phyloP scores from a whole-genome alignment of 1,140 invertebrate genomes.

The Rhopalosiphum maidis region DNA sequence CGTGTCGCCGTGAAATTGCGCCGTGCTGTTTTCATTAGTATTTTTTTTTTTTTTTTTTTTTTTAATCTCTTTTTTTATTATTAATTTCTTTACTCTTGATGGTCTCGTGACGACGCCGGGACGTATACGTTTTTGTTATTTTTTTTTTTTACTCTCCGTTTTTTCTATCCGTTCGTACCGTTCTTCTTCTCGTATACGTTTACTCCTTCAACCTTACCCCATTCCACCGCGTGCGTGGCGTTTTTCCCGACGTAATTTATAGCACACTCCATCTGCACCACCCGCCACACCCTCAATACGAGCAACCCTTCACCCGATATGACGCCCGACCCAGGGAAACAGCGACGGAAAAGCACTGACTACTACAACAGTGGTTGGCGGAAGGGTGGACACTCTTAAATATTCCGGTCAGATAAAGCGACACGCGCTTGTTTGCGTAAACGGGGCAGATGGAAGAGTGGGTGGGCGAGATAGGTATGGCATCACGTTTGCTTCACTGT shows the following conservation, averaged over 20 bases:
- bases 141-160: not conserved
- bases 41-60: not conserved
- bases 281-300: not conserved
- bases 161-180: not conserved
- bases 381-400: not conserved
- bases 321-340: not conserved
- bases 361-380: no score
- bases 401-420: conserved; percentile 56
- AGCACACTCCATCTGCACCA: not conserved
- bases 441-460: not conserved
- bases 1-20: not conserved
- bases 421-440: conserved; percentile 52
- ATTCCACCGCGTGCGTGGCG: not conserved
- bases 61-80: conserved; percentile 22
- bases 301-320: not conserved
- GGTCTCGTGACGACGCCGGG: not conserved
- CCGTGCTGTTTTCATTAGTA: not conserved
- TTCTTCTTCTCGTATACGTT: not conserved
- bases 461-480: not conserved
- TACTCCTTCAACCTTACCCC: not conserved
- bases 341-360: not conserved
- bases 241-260: conserved; percentile 38
- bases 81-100: conserved; percentile 22
- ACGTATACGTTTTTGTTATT: not conserved
- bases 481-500: conserved; percentile 22